A percentile compares a stretch with the other conserved stretches of the same genome.
phyloP scores from a whole-genome alignment of 2,113 vertebrate genomes.

The Progne subis region DNA sequence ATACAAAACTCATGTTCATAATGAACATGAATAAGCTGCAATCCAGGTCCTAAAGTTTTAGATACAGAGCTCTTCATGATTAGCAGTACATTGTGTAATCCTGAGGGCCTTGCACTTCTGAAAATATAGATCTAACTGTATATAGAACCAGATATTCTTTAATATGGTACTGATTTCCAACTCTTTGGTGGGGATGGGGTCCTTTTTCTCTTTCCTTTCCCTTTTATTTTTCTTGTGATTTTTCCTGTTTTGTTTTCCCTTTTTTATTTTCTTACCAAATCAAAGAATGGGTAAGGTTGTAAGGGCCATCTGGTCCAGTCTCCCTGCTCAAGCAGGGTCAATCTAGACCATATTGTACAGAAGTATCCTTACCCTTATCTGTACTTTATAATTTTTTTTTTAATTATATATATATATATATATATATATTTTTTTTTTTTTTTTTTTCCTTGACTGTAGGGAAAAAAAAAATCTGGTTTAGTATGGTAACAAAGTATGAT shows the following conservation, averaged over 20 bases:
- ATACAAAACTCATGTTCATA: background rate
- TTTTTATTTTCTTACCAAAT: background rate
- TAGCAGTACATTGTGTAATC: background rate
- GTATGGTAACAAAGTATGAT: background rate
- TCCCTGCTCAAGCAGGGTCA: background rate
- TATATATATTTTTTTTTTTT: background rate
- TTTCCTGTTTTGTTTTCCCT: background rate
- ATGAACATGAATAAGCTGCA: background rate
- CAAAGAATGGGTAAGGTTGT: background rate
- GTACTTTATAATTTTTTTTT: background rate
- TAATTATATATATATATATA: too few species aligned
- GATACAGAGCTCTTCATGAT: background rate
- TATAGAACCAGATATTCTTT: background rate
- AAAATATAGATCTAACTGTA: background rate
- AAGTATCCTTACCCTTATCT: background rate
- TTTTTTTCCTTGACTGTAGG: background rate
- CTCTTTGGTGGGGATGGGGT: accelerated
- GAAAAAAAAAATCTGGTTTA: background rate
- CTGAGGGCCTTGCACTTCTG: background rate
- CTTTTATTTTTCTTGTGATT: background rate
- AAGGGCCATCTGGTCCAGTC: background rate
- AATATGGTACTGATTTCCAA: background rate
- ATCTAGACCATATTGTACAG: background rate
- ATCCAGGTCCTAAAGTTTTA: background rate
- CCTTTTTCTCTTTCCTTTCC: background rate